Conservation (phyloP, 2,113 vertebrate species). For the Panthera leo region DNA sequence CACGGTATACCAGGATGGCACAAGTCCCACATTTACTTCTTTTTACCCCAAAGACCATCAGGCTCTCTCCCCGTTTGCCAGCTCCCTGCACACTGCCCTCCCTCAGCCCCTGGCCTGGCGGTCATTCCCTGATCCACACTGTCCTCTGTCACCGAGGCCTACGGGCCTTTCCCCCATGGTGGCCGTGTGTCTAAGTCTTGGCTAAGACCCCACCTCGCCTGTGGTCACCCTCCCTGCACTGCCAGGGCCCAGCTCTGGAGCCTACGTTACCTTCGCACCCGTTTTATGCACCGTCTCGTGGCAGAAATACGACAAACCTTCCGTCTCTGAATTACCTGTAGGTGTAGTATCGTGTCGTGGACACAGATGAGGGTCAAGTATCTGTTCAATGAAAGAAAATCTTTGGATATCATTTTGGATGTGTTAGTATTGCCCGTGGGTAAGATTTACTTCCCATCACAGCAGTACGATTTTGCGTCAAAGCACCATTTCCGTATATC, state of each 20-base stretch:
- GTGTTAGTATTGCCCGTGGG: background rate
- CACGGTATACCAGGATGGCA: background rate
- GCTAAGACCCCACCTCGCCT: background rate
- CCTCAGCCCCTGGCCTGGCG: background rate
- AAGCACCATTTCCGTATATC: background rate
- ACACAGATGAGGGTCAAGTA: background rate
- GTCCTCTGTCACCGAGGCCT: background rate
- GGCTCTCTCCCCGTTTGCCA: background rate
- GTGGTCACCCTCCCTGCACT: too few species aligned
- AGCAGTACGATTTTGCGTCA: background rate
- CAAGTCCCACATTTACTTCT: too few species aligned
- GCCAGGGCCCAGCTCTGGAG: background rate
- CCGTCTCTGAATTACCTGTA: background rate
- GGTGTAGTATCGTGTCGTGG: background rate
- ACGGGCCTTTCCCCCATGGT: background rate
- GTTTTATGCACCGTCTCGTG: background rate
- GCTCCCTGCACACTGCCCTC: background rate
- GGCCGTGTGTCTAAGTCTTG: background rate
- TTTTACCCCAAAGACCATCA: background rate
- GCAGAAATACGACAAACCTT: background rate
- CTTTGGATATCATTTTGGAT: background rate
- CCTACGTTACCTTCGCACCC: too few species aligned
- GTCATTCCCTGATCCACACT: background rate
- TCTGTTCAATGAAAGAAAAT: background rate
- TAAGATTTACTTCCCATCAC: background rate